phyloP scores from a whole-genome alignment of 2,888 invertebrate species.

The Agelastica alni region DNA sequence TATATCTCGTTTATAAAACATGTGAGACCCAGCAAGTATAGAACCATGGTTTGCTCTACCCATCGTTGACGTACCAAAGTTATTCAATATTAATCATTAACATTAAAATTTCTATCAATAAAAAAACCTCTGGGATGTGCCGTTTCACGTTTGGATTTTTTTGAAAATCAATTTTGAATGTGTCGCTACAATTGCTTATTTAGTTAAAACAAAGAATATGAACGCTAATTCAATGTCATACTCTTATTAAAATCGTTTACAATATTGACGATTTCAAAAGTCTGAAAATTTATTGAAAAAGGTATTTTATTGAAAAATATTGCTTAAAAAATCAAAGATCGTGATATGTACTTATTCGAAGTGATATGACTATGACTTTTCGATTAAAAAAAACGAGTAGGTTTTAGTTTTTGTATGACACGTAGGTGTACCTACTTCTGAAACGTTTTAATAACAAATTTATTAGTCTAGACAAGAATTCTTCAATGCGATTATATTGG shows the following conservation, averaged over 20 bases:
- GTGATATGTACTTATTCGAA: conserved; percentile 19
- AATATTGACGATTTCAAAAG: conserved; percentile 5
- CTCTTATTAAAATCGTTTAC: no score
- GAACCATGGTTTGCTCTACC: no score
- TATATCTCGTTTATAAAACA: not conserved
- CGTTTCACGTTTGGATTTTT: no score
- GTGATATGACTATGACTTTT: conserved; percentile 12
- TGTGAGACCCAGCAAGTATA: not conserved
- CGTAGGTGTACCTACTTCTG: conserved; percentile 2
- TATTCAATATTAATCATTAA: no score
- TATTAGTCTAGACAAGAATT: no score
- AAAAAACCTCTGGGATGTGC: not conserved
- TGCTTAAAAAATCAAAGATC: conserved; percentile 8
- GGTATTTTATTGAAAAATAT: conserved; percentile 3
- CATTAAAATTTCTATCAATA: not conserved
- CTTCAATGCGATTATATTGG: no score
- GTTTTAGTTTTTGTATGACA: conserved; percentile 12
- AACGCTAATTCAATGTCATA: not conserved
- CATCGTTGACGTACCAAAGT: no score
- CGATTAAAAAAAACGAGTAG: conserved; percentile 10
- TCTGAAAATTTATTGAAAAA: conserved; percentile 16
- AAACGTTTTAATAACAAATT: not conserved
- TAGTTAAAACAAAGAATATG: not conserved
- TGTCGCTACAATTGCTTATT: no score
- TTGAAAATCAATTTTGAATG: no score